Percentiles rank a stretch among this genome's conserved stretches.
Evolutionary conservation across 1,140 invertebrate genomes (phyloP).

Genomic region (Gonioctena quinquepunctata): DNA sequence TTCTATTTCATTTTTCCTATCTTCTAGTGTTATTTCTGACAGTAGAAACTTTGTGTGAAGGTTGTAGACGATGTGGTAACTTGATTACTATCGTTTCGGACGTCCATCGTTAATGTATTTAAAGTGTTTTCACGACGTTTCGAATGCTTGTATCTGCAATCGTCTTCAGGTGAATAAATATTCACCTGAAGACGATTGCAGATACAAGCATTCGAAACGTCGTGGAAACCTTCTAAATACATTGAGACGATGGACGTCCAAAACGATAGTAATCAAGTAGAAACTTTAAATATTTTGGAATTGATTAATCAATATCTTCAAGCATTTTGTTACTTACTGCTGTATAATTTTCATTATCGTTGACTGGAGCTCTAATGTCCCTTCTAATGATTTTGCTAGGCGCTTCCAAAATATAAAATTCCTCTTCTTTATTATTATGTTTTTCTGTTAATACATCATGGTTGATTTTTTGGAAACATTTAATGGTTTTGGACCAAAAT

Average conservation of each 20-base stretch:
- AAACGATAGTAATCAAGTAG: too few relatives aligned
- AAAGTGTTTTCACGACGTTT: too few relatives aligned
- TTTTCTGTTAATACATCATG: slow-evolving; percentile 23
- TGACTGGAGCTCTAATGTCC: background rate
- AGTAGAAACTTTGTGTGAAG: too few relatives aligned
- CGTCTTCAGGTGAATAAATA: too few relatives aligned
- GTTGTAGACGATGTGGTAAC: too few relatives aligned
- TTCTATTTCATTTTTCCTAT: background rate
- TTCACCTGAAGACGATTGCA: too few relatives aligned
- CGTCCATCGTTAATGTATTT: too few relatives aligned
- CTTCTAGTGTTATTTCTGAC: background rate
- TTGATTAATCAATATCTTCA: background rate
- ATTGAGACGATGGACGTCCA: too few relatives aligned
- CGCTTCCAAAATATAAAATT: slow-evolving; percentile 24
- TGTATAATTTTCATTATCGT: background rate
- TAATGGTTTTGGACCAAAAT: slow-evolving; percentile 9
- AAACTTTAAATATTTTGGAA: background rate
- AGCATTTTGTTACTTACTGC: background rate
- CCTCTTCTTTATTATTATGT: slow-evolving; percentile 14
- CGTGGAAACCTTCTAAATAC: too few relatives aligned
- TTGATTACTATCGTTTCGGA: too few relatives aligned
- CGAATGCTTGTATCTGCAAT: too few relatives aligned
- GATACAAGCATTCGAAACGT: too few relatives aligned
- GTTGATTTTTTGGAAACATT: slow-evolving; percentile 17
- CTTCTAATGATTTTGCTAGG: slow-evolving; percentile 18